Evolutionary conservation across 2,113 vertebrate species (phyloP).

Genomic region (Bothrops jararaca): DNA sequence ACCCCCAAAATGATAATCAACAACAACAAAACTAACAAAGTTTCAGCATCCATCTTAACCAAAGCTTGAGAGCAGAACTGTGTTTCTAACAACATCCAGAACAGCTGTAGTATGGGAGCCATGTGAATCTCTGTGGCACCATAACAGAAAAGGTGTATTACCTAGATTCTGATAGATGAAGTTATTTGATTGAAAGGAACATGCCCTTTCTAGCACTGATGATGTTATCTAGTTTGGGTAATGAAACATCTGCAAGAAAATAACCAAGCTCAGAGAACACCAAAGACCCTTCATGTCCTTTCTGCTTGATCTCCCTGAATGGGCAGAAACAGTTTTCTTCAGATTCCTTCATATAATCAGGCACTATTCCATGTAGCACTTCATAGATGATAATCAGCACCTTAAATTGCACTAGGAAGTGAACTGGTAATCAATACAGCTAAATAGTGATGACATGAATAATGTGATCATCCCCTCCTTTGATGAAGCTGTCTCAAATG

Average conservation of each 20-base stretch:
- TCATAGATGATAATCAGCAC: not conserved
- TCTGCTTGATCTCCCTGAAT: not conserved
- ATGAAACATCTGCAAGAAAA: not conserved
- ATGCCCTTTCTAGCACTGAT: not conserved
- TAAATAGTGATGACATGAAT: not conserved
- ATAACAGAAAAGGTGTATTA: not conserved
- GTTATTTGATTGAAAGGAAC: not conserved
- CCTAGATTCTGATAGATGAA: not conserved
- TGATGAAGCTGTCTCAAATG: not conserved
- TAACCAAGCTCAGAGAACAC: no score
- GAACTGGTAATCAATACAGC: not conserved
- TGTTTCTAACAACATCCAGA: not conserved
- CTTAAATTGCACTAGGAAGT: not conserved
- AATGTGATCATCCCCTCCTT: not conserved
- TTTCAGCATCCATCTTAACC: not conserved
- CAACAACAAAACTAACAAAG: not conserved
- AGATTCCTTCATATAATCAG: not conserved
- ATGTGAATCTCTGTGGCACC: not conserved
- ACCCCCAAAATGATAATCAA: not conserved
- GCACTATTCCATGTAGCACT: not conserved
- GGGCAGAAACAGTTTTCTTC: not conserved
- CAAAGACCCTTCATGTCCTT: no score
- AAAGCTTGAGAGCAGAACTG: not conserved
- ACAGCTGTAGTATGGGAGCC: not conserved
- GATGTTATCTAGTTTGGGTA: not conserved